Evolutionary conservation across 2,797 vertebrate genomes (phyloP).

Genomic region (Sparidentex hasta): DNA sequence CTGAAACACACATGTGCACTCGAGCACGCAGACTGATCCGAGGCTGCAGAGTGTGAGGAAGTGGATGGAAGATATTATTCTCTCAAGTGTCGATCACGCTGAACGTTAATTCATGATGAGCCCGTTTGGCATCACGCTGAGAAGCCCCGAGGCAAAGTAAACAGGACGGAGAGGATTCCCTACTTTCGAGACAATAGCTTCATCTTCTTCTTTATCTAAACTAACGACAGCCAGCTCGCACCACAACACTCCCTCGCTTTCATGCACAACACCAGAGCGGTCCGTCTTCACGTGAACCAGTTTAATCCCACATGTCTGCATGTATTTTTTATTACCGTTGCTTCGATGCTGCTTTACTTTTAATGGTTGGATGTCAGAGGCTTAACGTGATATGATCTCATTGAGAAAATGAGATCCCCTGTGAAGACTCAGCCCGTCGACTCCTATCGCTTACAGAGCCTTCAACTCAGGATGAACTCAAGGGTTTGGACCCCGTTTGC

Average conservation of each 20-base stretch:
- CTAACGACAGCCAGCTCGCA: constrained; percentile 21
- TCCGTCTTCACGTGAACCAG: constrained; percentile 43
- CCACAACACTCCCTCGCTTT: constrained; percentile 37
- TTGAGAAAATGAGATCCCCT: constrained; percentile 25
- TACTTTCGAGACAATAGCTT: constrained; percentile 33
- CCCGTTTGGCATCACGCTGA: constrained; percentile 34
- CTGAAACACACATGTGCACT: constrained; percentile 34
- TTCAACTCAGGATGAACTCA: constrained; percentile 42
- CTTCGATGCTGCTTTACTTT: constrained; percentile 1
- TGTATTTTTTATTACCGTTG: background rate
- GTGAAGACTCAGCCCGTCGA: constrained; percentile 24
- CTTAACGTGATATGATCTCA: constrained; percentile 25
- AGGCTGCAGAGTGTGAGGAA: constrained; percentile 17
- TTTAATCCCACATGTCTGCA: constrained; percentile 35
- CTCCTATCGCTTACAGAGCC: constrained; percentile 13
- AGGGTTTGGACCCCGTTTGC: constrained; percentile 31
- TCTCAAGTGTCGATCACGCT: constrained; percentile 49
- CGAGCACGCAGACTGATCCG: constrained; percentile 38
- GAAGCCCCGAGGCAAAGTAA: constrained; percentile 53
- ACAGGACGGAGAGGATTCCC: constrained; percentile 35
- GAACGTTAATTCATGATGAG: constrained; percentile 53
- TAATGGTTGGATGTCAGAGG: constrained; percentile 3
- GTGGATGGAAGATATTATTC: constrained; percentile 34
- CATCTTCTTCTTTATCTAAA: constrained; percentile 30
- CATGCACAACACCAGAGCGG: constrained; percentile 26